Evolutionary conservation across 2,113 vertebrate species (phyloP).

Genomic region (Chaenocephalus aceratus): DNA sequence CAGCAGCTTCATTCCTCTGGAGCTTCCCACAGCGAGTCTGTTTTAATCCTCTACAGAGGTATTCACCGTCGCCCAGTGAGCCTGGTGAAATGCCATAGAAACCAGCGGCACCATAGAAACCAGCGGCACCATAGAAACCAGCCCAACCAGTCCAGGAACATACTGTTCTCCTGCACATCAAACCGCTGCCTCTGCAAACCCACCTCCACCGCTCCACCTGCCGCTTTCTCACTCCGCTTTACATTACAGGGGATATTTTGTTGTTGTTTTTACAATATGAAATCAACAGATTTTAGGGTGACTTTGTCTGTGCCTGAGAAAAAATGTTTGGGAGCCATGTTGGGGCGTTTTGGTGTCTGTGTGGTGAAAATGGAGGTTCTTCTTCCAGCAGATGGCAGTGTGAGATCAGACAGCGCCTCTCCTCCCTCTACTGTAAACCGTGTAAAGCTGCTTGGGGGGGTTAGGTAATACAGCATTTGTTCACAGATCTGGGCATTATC

Average conservation of each 20-base stretch:
- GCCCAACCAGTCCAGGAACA: slow-evolving; percentile 56
- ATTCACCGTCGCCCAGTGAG: slow-evolving; percentile 36
- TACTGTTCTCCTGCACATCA: slow-evolving; percentile 1
- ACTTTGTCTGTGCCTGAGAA: background rate
- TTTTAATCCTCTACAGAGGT: slow-evolving; percentile 25
- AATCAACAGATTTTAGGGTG: background rate
- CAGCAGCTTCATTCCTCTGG: background rate
- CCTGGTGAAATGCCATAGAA: slow-evolving; percentile 50
- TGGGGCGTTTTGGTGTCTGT: slow-evolving; percentile 45
- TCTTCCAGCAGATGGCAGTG: slow-evolving; percentile 65
- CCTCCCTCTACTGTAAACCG: slow-evolving; percentile 58
- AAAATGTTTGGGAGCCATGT: slow-evolving; percentile 42
- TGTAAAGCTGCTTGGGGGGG: slow-evolving; percentile 55
- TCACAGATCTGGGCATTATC: slow-evolving; percentile 60
- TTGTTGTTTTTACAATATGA: background rate
- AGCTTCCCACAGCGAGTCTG: background rate
- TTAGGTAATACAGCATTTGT: slow-evolving; percentile 66
- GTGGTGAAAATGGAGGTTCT: background rate
- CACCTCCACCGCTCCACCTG: background rate
- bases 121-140: slow-evolving; percentile 66
- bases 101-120: slow-evolving; percentile 59
- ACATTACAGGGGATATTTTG: background rate
- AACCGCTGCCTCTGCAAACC: background rate
- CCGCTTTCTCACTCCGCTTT: too few relatives aligned
- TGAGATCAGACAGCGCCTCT: slow-evolving; percentile 23